These are phyloP conservation scores for Rambutsinella grinnellia DNA, from an alignment of 2,888 invertebrate genomes.

Conservation along the genomic window DNA sequence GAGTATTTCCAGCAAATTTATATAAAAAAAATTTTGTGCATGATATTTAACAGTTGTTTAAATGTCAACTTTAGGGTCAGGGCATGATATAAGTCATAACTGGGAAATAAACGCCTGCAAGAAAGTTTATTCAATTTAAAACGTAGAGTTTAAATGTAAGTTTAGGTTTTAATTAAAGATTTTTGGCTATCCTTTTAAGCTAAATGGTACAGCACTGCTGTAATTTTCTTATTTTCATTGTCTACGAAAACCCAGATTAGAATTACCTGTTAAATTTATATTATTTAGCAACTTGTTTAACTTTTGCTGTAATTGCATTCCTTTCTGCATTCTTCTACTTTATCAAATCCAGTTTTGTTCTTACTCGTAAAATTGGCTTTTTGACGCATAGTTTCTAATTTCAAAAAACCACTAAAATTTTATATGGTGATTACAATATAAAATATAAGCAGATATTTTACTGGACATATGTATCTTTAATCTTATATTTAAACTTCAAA, in stretches of 20 bases:
- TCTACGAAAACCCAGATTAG: conserved; percentile 92
- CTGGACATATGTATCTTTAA: no score
- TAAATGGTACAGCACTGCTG: conserved; percentile 96
- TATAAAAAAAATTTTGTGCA: no score
- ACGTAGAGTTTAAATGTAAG: no score
- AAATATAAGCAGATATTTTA: conserved; percentile 98
- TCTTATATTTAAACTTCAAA: no score
- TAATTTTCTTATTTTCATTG: conserved; percentile 78
- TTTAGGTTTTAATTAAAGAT: no score
- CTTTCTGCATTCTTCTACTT: conserved; percentile 71
- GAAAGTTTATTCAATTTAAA: no score
- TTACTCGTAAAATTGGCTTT: conserved; percentile 98
- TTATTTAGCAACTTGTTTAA: not conserved
- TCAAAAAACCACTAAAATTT: conserved; percentile 94
- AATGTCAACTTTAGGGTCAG: no score
- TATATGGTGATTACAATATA: conserved; percentile 96
- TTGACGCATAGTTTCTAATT: conserved; percentile 98
- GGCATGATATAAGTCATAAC: no score
- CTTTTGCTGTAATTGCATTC: conserved; percentile 31
- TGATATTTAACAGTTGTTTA: no score
- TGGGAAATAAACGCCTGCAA: no score
- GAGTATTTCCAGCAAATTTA: no score
- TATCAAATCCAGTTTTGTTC: conserved; percentile 96
- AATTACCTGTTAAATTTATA: conserved; percentile 28
- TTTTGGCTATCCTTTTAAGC: conserved; percentile 98